Evolutionary conservation across 2,797 vertebrate species (phyloP).

Genomic region (Pangasius krempfi): DNA sequence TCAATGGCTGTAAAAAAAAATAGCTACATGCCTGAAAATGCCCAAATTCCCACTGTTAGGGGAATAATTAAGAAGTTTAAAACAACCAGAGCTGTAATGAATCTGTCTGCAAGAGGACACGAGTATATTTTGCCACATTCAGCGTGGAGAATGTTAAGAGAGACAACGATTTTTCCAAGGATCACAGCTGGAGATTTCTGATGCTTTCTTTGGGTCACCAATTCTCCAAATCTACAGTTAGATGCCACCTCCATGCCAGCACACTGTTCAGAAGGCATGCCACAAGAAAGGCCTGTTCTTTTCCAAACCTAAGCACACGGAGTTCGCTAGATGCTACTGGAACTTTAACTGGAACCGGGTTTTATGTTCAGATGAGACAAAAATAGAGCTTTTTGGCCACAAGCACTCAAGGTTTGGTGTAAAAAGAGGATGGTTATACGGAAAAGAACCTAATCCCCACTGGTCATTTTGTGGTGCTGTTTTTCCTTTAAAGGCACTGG

Average conservation of each 20-base stretch:
- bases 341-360: neutral
- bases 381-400: neutral
- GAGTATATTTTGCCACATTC: neutral
- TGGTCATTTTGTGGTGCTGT: too few species aligned
- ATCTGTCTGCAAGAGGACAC: neutral
- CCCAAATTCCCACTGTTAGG: neutral
- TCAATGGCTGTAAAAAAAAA: neutral
- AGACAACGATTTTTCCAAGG: neutral
- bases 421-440: neutral
- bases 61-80: neutral
- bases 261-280: neutral
- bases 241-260: neutral
- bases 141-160: neutral
- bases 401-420: neutral
- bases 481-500: neutral
- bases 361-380: neutral
- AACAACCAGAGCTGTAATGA: neutral
- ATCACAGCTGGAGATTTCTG: neutral
- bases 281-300: neutral
- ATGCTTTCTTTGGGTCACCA: neutral
- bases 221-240: slow-evolving; percentile 12
- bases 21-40: neutral
- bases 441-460: neutral
- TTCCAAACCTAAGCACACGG: neutral
- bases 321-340: neutral